Conservation (phyloP, 2,113 vertebrate species). For the Coryphaenoides rupestris region DNA sequence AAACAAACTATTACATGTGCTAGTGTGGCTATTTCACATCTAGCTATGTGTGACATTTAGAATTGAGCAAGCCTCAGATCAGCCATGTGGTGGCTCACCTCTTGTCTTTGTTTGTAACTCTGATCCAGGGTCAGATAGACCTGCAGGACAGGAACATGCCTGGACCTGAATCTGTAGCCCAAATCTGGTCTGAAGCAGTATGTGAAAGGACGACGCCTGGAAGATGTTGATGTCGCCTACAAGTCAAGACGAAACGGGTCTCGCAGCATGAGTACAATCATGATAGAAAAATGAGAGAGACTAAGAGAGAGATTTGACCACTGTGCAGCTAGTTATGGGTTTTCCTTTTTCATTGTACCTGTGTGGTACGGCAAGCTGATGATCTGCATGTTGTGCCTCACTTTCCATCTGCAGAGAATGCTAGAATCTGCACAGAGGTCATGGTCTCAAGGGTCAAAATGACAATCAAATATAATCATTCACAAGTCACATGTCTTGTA, state of each 20-base stretch:
- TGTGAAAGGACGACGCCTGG: slow-evolving; percentile 79
- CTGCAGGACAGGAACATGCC: slow-evolving; percentile 84
- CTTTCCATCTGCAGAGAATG: slow-evolving; percentile 80
- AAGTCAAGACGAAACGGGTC: background rate
- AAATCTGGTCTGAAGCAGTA: slow-evolving; percentile 76
- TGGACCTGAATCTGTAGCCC: slow-evolving; percentile 87
- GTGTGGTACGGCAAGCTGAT: slow-evolving; percentile 83
- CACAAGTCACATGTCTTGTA: background rate
- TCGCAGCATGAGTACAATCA: too few species aligned
- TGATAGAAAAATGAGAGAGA: too few species aligned
- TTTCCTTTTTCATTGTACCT: slow-evolving; percentile 64
- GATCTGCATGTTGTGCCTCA: slow-evolving; percentile 79
- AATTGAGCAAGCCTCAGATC: too few species aligned
- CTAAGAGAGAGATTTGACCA: background rate
- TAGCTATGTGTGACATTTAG: background rate
- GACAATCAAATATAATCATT: background rate
- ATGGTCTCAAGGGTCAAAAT: slow-evolving; percentile 3
- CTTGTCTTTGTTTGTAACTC: slow-evolving; percentile 72
- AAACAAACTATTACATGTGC: background rate
- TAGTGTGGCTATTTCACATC: too few species aligned
- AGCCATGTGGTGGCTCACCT: slow-evolving; percentile 61
- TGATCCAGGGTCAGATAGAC: slow-evolving; percentile 79
- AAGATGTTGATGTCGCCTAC: slow-evolving; percentile 85
- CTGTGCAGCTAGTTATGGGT: background rate
- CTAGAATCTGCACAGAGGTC: slow-evolving; percentile 61